phyloP scores from a whole-genome alignment of 2,797 vertebrate genomes.

The Tokudaia tokunoshimensis region DNA sequence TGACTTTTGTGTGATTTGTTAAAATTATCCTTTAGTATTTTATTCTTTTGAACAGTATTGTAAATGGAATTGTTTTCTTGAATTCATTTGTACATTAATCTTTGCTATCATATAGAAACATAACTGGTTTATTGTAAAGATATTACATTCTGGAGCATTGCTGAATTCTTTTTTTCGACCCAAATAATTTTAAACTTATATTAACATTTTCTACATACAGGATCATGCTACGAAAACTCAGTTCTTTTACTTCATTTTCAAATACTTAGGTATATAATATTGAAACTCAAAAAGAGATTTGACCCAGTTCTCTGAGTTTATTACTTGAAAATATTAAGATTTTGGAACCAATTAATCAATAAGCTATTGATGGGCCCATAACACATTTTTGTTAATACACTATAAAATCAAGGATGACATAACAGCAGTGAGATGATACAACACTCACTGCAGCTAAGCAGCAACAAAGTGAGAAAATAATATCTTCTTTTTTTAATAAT shows the following conservation, averaged over 20 bases:
- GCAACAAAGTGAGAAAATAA: conserved; percentile 61
- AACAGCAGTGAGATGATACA: conserved; percentile 37
- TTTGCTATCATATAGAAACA: not conserved
- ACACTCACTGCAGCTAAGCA: conserved; percentile 41
- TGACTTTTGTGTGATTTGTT: not conserved
- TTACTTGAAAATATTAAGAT: conserved; percentile 23
- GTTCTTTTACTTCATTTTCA: not conserved
- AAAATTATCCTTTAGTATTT: conserved; percentile 42
- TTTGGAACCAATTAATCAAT: conserved; percentile 63
- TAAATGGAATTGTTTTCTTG: conserved; percentile 19
- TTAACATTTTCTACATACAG: conserved; percentile 12
- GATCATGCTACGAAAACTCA: not conserved
- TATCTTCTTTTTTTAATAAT: conserved; percentile 55
- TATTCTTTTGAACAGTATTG: conserved; percentile 43
- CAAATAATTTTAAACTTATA: not conserved
- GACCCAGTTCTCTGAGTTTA: conserved; percentile 42
- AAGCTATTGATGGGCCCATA: conserved; percentile 2
- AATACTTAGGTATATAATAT: conserved; percentile 32
- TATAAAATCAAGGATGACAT: not conserved
- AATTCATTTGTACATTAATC: not conserved
- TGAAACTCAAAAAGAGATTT: conserved; percentile 44
- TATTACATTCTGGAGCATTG: conserved; percentile 21
- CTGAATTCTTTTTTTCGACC: not conserved
- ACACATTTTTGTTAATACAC: conserved; percentile 37
- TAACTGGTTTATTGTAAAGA: not conserved